A percentile compares a stretch with the other conserved stretches of the same genome.
phyloP scores from a whole-genome alignment of 2,888 invertebrate genomes.

The Drosophila merina region DNA sequence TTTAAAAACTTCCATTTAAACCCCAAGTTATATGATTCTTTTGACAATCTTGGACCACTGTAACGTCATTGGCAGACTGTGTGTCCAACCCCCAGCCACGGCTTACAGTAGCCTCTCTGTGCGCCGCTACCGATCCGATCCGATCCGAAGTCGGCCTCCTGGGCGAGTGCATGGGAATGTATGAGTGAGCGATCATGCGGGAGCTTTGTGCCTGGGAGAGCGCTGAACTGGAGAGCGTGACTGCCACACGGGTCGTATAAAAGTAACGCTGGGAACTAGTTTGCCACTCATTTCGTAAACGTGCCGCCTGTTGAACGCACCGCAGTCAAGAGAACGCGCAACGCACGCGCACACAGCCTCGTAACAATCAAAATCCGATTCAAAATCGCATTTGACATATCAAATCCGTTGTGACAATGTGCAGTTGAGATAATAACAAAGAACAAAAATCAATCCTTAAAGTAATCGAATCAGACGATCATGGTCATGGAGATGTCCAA shows the following conservation, averaged over 20 bases:
- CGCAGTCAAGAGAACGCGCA: constrained; percentile 49
- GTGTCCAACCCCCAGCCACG: constrained; percentile 61
- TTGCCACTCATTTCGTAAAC: constrained; percentile 83
- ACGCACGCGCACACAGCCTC: constrained; percentile 56
- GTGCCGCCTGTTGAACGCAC: constrained; percentile 77
- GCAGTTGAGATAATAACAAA: constrained; percentile 32
- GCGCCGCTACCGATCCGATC: constrained; percentile 69
- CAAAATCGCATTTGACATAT: constrained; percentile 15
- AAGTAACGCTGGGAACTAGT: constrained; percentile 82
- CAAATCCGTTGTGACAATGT: constrained; percentile 58
- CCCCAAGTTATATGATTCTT: not conserved
- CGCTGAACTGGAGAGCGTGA: constrained; percentile 34
- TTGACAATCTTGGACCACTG: constrained; percentile 46
- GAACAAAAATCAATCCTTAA: constrained; percentile 17
- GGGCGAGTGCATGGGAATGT: constrained; percentile 45
- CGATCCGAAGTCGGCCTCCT: constrained; percentile 46
- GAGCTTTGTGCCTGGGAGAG: constrained; percentile 52
- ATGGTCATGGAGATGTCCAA: constrained; percentile 88
- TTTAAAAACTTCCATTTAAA: not conserved
- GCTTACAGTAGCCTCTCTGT: constrained; percentile 78
- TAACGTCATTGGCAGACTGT: constrained; percentile 30
- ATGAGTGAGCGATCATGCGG: constrained; percentile 66
- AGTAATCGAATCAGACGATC: constrained; percentile 40
- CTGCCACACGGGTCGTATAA: constrained; percentile 74
- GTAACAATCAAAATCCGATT: constrained; percentile 22